Percentiles rank a stretch among this genome's conserved stretches.
Conservation (phyloP, 2,888 invertebrate genomes). For the Napeogenes inachia region DNA sequence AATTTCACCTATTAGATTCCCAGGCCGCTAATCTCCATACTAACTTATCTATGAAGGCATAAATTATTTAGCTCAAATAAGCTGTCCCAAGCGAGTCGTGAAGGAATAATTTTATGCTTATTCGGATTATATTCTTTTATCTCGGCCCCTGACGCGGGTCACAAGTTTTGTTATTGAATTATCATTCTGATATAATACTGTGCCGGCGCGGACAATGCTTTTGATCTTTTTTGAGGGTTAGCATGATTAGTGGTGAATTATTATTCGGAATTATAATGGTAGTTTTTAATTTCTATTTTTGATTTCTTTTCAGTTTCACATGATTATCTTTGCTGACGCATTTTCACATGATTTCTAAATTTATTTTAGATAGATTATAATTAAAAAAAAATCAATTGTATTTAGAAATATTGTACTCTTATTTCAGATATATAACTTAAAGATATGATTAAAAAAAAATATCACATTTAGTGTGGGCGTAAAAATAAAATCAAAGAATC, state of each 20-base stretch:
- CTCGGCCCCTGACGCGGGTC: conserved; percentile 54
- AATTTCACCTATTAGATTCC: conserved; percentile 64
- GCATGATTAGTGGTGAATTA: conserved; percentile 60
- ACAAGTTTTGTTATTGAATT: conserved; percentile 73
- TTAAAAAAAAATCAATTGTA: too few species aligned
- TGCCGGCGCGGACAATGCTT: conserved; percentile 59
- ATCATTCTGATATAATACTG: conserved; percentile 75
- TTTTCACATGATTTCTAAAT: background rate
- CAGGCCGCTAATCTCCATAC: conserved; percentile 54
- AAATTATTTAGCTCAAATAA: conserved; percentile 62
- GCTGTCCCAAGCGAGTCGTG: conserved; percentile 53
- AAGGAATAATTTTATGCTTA: conserved; percentile 66
- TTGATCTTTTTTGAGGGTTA: conserved; percentile 61
- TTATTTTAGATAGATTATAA: too few species aligned
- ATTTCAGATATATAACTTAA: conserved; percentile 10
- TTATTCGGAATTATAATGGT: conserved; percentile 41
- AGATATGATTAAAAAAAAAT: conserved; percentile 7
- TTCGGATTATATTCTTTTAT: conserved; percentile 64
- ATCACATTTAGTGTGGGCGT: conserved; percentile 5
- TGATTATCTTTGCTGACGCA: background rate
- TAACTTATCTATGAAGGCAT: conserved; percentile 56
- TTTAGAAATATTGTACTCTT: background rate
- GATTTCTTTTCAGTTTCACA: background rate
- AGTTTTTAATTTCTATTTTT: background rate
- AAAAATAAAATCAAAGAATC: conserved; percentile 24